A percentile compares a stretch with the other conserved stretches of the same genome.
Conservation (phyloP, 2,797 vertebrate genomes). For the Falco naumanni region DNA sequence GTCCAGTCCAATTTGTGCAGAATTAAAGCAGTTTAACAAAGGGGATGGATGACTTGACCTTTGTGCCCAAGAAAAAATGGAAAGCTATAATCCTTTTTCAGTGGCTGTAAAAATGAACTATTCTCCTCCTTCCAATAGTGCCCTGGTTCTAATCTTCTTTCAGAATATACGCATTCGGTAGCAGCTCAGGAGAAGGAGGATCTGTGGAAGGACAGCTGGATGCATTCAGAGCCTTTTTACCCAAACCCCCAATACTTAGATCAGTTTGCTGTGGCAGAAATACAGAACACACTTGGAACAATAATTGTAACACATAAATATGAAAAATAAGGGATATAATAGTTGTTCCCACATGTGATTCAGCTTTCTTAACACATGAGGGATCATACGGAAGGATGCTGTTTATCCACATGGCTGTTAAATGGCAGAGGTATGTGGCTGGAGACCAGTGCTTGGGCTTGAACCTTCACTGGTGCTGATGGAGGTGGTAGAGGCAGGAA, state of each 20-base stretch:
- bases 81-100: constrained; percentile 40
- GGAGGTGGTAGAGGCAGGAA: background rate
- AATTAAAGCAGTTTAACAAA: constrained; percentile 36
- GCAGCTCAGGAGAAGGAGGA: background rate
- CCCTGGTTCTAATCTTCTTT: background rate
- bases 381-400: background rate
- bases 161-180: background rate
- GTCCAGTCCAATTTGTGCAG: background rate
- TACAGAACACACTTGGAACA: background rate
- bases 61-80: constrained; percentile 2
- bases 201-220: background rate
- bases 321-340: background rate
- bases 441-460: background rate
- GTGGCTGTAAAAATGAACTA: constrained; percentile 8
- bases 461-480: background rate
- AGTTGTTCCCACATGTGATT: background rate
- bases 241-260: background rate
- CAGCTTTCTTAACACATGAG: background rate
- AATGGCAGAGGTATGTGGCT: background rate
- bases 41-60: background rate
- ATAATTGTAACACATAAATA: background rate
- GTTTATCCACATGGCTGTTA: background rate
- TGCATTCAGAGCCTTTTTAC: background rate
- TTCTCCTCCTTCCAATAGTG: constrained; percentile 35
- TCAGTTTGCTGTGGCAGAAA: background rate